A percentile compares a stretch with the other conserved stretches of the same genome.
Conservation (phyloP, 2,113 vertebrate species). For the Numida meleagris region DNA sequence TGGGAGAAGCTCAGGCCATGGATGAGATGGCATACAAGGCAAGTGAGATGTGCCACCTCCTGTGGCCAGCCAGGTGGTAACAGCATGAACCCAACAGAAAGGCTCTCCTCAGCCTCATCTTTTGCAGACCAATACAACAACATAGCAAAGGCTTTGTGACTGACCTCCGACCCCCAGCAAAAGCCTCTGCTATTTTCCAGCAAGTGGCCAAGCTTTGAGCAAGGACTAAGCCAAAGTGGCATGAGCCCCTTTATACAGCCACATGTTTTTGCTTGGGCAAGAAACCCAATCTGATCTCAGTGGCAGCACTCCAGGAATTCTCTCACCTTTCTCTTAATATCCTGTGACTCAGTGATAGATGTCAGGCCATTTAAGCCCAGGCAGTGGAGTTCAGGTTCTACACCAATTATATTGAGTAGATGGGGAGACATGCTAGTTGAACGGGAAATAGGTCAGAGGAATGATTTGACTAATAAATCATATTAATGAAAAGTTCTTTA, state of each 20-base stretch:
- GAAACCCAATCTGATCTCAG: conserved; percentile 48
- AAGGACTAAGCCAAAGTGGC: background rate
- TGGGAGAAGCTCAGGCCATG: background rate
- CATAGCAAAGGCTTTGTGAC: too few species aligned
- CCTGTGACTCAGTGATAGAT: conserved; percentile 66
- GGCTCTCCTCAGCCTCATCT: background rate
- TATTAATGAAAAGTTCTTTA: conserved; percentile 59
- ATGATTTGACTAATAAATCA: conserved; percentile 54
- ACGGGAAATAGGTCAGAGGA: conserved; percentile 49
- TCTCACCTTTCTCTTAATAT: conserved; percentile 69
- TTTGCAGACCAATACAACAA: background rate
- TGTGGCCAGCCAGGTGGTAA: background rate
- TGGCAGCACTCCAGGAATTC: conserved; percentile 7
- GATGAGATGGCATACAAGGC: background rate
- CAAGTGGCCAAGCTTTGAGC: background rate
- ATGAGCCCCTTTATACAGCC: background rate
- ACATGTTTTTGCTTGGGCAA: conserved; percentile 4
- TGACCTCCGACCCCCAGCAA: background rate
- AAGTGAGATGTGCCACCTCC: background rate
- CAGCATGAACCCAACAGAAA: background rate
- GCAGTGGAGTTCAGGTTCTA: conserved; percentile 46
- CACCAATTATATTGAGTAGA: conserved; percentile 48
- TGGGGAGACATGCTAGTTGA: background rate
- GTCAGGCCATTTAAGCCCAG: conserved; percentile 42
- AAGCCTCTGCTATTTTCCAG: background rate